Evolutionary conservation across 2,797 vertebrate species (phyloP).

Genomic region (Zonotrichia albicollis): DNA sequence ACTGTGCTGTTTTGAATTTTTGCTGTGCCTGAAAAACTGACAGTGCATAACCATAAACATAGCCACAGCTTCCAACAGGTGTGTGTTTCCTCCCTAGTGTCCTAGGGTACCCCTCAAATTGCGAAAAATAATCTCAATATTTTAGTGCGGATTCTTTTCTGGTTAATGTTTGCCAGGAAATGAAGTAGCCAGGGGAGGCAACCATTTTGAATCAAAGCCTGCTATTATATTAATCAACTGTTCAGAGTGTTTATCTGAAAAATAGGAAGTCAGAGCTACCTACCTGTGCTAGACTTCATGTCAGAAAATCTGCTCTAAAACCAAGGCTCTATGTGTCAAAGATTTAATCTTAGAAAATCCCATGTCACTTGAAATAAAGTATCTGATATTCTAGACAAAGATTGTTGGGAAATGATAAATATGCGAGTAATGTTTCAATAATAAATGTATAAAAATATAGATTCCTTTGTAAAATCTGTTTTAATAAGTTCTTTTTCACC

Average conservation of each 20-base stretch:
- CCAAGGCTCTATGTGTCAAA: background rate
- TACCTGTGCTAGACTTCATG: background rate
- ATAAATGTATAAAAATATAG: background rate
- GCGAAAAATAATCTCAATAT: background rate
- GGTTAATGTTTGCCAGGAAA: background rate
- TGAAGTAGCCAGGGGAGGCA: background rate
- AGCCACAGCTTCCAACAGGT: background rate
- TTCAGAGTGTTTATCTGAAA: background rate
- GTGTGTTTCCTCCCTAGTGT: background rate
- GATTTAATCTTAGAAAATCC: background rate
- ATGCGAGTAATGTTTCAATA: background rate
- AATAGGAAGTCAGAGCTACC: background rate
- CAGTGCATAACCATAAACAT: background rate
- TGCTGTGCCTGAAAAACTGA: background rate
- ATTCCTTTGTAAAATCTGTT: background rate
- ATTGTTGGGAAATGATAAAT: background rate
- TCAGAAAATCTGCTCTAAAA: background rate
- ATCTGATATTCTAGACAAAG: background rate
- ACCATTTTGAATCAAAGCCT: background rate
- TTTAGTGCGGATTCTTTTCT: background rate
- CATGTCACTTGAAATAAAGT: background rate
- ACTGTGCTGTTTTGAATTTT: background rate
- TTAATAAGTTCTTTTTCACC: slow-evolving; percentile 14
- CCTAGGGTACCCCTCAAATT: background rate
- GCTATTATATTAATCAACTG: background rate